Evolutionary conservation across 2,888 invertebrate genomes (phyloP).

Genomic region (Poecilus cupreus): DNA sequence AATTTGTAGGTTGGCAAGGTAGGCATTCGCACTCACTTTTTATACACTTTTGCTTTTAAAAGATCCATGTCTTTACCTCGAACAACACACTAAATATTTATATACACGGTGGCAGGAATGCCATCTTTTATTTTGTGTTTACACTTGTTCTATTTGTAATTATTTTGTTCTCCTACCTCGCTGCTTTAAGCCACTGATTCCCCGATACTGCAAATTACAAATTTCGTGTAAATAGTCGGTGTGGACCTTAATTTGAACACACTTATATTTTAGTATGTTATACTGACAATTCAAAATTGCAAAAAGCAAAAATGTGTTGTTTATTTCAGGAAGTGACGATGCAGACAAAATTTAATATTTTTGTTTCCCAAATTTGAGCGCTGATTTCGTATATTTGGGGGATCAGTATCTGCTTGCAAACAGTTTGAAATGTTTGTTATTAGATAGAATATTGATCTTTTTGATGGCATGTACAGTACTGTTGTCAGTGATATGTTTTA

Average conservation of each 20-base stretch:
- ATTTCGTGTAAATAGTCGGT: background rate
- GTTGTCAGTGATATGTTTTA: constrained; percentile 37
- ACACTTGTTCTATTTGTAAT: constrained; percentile 48
- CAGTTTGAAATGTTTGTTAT: constrained; percentile 41
- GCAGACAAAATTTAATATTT: background rate
- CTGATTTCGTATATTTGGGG: background rate
- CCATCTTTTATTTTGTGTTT: constrained; percentile 36
- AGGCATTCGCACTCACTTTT: constrained; percentile 76
- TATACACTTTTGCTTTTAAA: constrained; percentile 49
- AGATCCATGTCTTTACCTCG: constrained; percentile 33
- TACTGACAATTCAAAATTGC: background rate
- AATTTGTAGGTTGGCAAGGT: constrained; percentile 87
- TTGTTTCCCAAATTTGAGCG: background rate
- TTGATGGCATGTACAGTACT: constrained; percentile 44
- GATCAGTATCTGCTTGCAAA: constrained; percentile 45
- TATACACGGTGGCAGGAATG: constrained; percentile 38
- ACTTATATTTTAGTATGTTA: background rate
- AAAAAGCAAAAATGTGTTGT: background rate
- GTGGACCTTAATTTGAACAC: background rate
- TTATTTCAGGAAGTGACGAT: background rate
- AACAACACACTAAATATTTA: constrained; percentile 46
- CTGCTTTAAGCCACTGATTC: constrained; percentile 41
- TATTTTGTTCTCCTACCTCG: constrained; percentile 46
- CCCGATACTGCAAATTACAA: background rate
- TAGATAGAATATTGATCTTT: constrained; percentile 22